Base-by-base conservation (phyloP, 2,797 vertebrate genomes). In the Ispidina picta region DNA sequence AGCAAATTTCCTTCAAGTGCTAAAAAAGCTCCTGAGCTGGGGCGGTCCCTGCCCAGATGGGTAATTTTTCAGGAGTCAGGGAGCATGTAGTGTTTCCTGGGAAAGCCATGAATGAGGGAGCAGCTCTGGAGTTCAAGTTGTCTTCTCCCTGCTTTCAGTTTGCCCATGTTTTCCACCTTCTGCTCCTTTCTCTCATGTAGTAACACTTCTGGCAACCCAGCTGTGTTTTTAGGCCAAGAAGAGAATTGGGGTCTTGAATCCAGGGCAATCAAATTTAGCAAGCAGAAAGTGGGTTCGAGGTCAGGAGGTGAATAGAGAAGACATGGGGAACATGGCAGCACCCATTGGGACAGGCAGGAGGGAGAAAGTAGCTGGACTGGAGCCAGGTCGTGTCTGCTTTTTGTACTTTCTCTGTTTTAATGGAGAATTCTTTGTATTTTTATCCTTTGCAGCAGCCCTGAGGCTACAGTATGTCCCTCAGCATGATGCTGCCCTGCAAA, bases 351-450 rank as follows among this genome's bases (percentile, higher is more conserved):
- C 17, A 56, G 20, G 15, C 35, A 39, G 51, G 20, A 64, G 20
- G 13, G 52, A 54, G 18, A 37, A 64, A 39, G 14, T 1, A 0
- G 20, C 55, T 2, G 0, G 37, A 4, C 7, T 29, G 49, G 43
- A 71, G 37, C 65, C 48, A 5, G 21, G 2, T 12, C 2, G 0
- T 3, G 2, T 6, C n/a, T 41, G 37, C 19, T 43, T 58, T 55
- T 44, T 5, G 5, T 21, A 25, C 29, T n/a, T 58, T 23, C 43
- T 33, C 14, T 1, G 0, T 63, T 73, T 63, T n/a, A 11, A 9
- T 1, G 5, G 41, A 8, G 18, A 64, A 66, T 49, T 68, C 19
- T 21, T 31, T n/a, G 29, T 17, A 5, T 60, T 86, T 87, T 77
- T 15, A 14, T 29, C 37, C 56, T 43, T 29, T 13, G 3, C 7